Conservation (phyloP, 1,140 invertebrate species). For the fruit fly (Drosophila melanogaster) region DNA sequence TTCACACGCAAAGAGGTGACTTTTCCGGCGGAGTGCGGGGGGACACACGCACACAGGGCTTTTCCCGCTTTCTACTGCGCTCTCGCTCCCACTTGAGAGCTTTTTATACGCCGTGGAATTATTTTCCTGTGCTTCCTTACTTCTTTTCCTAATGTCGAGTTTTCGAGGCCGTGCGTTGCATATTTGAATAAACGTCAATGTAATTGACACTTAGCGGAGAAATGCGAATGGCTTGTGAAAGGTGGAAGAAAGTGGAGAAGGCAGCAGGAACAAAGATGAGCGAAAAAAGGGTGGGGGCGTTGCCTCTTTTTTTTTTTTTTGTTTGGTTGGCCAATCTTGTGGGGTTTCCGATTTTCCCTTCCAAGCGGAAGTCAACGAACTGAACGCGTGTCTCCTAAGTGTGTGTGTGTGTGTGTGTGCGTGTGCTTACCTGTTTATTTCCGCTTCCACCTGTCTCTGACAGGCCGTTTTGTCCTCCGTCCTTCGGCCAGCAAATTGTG, state of each 20-base stretch:
- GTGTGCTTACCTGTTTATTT: constrained; percentile 55
- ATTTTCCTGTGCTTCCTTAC: constrained; percentile 7
- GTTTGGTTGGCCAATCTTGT: background rate
- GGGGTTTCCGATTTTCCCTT: constrained; percentile 10
- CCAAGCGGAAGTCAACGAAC: constrained; percentile 42
- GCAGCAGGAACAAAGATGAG: constrained; percentile 17
- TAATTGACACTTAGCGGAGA: constrained; percentile 77
- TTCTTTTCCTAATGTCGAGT: constrained; percentile 41
- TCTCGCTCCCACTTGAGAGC: constrained; percentile 8
- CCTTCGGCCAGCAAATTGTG: constrained; percentile 54
- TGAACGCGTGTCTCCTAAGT: constrained; percentile 45
- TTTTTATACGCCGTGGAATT: constrained; percentile 44
- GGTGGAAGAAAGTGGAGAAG: constrained; percentile 4
- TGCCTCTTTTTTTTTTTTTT: background rate
- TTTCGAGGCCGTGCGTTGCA: constrained; percentile 62
- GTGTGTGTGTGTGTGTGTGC: constrained; percentile 11
- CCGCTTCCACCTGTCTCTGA: constrained; percentile 36
- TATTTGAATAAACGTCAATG: constrained; percentile 83
- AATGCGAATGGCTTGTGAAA: constrained; percentile 29
- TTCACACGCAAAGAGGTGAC: constrained; percentile 68
- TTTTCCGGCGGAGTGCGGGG: constrained; percentile 18
- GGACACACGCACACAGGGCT: constrained; percentile 28
- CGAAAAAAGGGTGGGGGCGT: constrained; percentile 13
- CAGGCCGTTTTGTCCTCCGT: background rate
- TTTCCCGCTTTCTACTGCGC: background rate